phyloP scores from a whole-genome alignment of 1,140 invertebrate species.

The Aphelinus certus region DNA sequence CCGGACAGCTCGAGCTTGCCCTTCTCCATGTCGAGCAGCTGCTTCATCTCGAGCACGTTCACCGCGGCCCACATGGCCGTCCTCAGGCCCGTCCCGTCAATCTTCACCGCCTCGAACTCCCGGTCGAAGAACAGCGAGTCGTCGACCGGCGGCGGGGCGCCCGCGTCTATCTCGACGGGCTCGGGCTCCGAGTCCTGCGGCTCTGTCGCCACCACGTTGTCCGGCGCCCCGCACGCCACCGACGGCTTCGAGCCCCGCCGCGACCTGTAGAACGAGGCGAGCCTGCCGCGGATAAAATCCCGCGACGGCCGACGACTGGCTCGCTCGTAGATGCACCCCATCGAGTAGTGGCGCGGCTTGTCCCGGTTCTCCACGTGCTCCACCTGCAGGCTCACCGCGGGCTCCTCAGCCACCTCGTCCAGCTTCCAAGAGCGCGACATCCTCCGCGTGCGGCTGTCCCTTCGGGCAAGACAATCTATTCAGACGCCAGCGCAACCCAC shows the following conservation, averaged over 20 bases:
- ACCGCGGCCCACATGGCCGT: slow-evolving; percentile 61
- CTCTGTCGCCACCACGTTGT: slow-evolving; percentile 42
- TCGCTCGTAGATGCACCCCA: slow-evolving; percentile 51
- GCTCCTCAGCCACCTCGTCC: slow-evolving; percentile 2
- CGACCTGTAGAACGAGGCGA: slow-evolving; percentile 50
- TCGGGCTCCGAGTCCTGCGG: slow-evolving; percentile 34
- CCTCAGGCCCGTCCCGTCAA: slow-evolving; percentile 61
- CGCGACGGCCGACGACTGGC: slow-evolving; percentile 25
- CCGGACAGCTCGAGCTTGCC: slow-evolving; percentile 43
- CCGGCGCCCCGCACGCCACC: slow-evolving; percentile 30
- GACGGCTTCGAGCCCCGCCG: slow-evolving; percentile 32
- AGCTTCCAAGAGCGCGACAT: slow-evolving; percentile 29
- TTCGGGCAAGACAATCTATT: no score
- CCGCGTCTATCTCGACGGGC: slow-evolving; percentile 59
- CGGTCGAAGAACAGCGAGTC: slow-evolving; percentile 60
- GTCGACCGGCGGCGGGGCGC: slow-evolving; percentile 57
- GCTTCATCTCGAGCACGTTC: slow-evolving; percentile 56
- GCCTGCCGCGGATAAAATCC: slow-evolving; percentile 42
- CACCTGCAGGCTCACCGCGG: not conserved
- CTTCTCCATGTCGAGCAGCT: slow-evolving; percentile 61
- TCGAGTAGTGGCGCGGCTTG: slow-evolving; percentile 50
- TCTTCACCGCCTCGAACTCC: slow-evolving; percentile 56
- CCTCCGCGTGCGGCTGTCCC: not conserved
- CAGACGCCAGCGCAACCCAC: no score
- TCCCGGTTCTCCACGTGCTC: not conserved